Percentiles rank a stretch among this genome's conserved stretches.
Evolutionary conservation across 2,113 vertebrate species (phyloP).

Genomic region (Phoenicopterus ruber): DNA sequence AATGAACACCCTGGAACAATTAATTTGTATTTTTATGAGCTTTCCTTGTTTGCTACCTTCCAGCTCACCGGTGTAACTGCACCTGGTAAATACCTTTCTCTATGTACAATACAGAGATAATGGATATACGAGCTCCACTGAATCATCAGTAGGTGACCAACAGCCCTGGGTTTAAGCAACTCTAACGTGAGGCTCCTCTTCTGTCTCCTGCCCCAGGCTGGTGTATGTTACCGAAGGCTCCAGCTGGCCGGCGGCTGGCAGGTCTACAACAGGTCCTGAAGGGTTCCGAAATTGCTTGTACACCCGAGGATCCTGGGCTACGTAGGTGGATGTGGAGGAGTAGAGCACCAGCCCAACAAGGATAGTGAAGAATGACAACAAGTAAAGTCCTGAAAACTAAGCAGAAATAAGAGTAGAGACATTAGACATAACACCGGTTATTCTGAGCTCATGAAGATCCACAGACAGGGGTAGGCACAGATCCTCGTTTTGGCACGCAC

Average conservation of each 20-base stretch:
- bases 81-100: slow-evolving; percentile 82
- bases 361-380: slow-evolving; percentile 91
- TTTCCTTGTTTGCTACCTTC: slow-evolving; percentile 78
- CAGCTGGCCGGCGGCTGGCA: slow-evolving; percentile 72
- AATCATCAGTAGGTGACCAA: slow-evolving; percentile 51
- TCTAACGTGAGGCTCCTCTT: slow-evolving; percentile 84
- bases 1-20: slow-evolving; percentile 28
- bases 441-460: neutral
- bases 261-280: slow-evolving; percentile 80
- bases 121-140: slow-evolving; percentile 60
- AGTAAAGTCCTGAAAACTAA: slow-evolving; percentile 94
- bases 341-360: slow-evolving; percentile 90
- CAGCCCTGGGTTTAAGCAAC: slow-evolving; percentile 76
- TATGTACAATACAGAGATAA: slow-evolving; percentile 79
- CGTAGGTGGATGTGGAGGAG: slow-evolving; percentile 88
- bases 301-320: slow-evolving; percentile 91
- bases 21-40: slow-evolving; percentile 52
- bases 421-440: neutral
- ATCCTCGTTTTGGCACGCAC: neutral
- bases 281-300: slow-evolving; percentile 96
- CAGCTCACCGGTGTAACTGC: slow-evolving; percentile 67
- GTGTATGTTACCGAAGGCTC: slow-evolving; percentile 93
- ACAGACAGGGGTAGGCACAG: neutral
- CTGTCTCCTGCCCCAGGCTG: slow-evolving; percentile 86
- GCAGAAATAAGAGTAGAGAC: slow-evolving; percentile 11